These are phyloP conservation scores for Oxycera nigricornis DNA, from an alignment of 2,888 invertebrate species.

Conservation along the genomic window DNA sequence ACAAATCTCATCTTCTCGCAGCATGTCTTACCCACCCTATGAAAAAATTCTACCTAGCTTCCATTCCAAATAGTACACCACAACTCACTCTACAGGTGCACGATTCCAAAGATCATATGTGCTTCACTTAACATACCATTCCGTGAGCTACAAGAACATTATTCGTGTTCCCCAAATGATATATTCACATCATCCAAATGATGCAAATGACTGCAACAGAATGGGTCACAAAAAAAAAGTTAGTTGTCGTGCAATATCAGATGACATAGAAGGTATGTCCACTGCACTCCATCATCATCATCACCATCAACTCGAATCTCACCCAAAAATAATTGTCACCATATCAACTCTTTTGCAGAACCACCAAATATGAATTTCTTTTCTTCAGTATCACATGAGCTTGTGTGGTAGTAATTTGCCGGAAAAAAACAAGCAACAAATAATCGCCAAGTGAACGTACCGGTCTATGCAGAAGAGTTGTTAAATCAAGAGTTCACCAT, in stretches of 20 bases:
- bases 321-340: neutral
- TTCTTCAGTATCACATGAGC: neutral
- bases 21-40: too few species aligned
- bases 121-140: neutral
- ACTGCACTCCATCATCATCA: neutral
- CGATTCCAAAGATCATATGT: neutral
- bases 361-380: neutral
- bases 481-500: too few species aligned
- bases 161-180: too few species aligned
- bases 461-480: too few species aligned
- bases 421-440: neutral
- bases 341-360: neutral
- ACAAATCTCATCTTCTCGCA: too few species aligned
- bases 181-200: constrained; percentile 6
- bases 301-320: constrained; percentile 2
- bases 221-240: too few species aligned
- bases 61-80: neutral
- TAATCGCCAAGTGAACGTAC: neutral
- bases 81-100: constrained; percentile 18
- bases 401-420: neutral
- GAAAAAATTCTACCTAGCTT: neutral
- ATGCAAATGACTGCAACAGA: too few species aligned
- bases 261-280: constrained; percentile 13
- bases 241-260: constrained; percentile 11
- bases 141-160: neutral